These are phyloP conservation scores for Scrobipalpa atriplicella DNA, from an alignment of 2,888 invertebrate species.

Conservation along the genomic window DNA sequence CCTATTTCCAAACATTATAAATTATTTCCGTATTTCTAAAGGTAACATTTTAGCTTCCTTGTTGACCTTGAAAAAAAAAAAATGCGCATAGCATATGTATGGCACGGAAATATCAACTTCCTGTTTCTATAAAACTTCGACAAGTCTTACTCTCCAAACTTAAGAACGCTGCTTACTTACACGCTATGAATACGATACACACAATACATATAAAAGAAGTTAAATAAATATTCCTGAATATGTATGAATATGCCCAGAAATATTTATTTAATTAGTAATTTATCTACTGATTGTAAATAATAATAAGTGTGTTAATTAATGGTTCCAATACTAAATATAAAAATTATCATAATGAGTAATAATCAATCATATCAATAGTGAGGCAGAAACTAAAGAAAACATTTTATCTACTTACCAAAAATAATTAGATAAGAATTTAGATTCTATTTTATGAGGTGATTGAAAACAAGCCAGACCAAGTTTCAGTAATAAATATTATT, in stretches of 20 bases:
- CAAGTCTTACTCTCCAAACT: not conserved
- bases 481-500: not conserved
- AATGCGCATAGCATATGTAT: not conserved
- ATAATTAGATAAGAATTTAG: not conserved
- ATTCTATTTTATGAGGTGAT: not conserved
- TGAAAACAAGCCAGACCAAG: not conserved
- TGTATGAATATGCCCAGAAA: too few relatives aligned
- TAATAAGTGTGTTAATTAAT: too few relatives aligned
- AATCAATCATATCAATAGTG: not conserved
- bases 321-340: too few relatives aligned
- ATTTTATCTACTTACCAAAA: conserved; percentile 3
- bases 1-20: not conserved
- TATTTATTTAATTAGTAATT: not conserved
- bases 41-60: not conserved
- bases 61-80: not conserved
- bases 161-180: not conserved
- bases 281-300: not conserved
- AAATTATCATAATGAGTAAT: not conserved
- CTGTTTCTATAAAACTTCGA: not conserved
- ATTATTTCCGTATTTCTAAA: not conserved
- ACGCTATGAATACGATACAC: not conserved
- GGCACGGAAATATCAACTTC: conserved; percentile 3
- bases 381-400: not conserved
- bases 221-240: too few relatives aligned
- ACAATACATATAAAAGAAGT: not conserved